Evolutionary conservation across 2,113 vertebrate species (phyloP).

Genomic region (Podarcis raffonei): DNA sequence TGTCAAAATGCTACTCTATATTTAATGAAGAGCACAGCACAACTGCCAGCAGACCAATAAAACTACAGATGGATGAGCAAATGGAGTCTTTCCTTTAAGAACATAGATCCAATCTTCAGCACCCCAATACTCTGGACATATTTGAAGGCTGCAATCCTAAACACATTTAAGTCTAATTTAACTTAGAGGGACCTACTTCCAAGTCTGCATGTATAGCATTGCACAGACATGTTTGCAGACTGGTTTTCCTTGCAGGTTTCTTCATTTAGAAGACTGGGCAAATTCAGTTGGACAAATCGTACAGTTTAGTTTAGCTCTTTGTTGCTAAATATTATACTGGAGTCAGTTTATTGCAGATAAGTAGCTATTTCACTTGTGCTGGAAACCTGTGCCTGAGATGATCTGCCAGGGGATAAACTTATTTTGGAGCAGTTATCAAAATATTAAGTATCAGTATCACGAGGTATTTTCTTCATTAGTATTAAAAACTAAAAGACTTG

Average conservation of each 20-base stretch:
- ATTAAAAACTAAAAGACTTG: constrained; percentile 17
- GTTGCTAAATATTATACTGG: background rate
- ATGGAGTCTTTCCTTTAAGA: background rate
- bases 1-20: background rate
- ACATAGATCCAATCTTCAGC: background rate
- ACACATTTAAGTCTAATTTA: background rate
- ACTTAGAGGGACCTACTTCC: background rate
- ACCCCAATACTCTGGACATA: background rate
- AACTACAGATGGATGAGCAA: background rate
- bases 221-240: background rate
- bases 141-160: background rate
- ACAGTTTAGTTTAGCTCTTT: background rate
- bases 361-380: background rate
- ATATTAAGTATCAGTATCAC: constrained; percentile 15
- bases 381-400: background rate
- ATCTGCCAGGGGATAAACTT: background rate
- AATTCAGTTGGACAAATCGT: background rate
- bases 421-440: constrained; percentile 25
- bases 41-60: background rate
- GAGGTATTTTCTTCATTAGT: constrained; percentile 46
- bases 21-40: background rate
- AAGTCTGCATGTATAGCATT: background rate
- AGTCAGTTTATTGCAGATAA: background rate
- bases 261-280: background rate
- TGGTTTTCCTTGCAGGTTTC: background rate